Evolutionary conservation across 2,797 vertebrate genomes (phyloP).

Genomic region (Xiphophorus birchmanni): DNA sequence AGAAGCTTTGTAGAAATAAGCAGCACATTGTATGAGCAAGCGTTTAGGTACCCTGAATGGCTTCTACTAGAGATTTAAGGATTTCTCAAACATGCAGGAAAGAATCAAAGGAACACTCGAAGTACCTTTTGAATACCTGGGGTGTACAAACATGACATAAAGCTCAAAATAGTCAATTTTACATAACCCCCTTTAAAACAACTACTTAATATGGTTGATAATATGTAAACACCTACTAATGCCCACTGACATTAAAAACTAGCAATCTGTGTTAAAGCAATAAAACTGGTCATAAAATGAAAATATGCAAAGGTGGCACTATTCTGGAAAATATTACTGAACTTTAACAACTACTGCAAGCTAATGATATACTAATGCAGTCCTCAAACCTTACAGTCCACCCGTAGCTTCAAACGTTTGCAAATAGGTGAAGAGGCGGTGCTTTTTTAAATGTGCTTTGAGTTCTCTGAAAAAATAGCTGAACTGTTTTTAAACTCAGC

Average conservation of each 20-base stretch:
- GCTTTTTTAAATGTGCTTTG: constrained; percentile 4
- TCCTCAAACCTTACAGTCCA: not conserved
- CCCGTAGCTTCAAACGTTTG: not conserved
- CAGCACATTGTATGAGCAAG: no score
- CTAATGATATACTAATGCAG: constrained; percentile 6
- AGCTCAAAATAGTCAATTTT: no score
- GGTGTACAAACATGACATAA: no score
- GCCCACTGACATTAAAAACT: not conserved
- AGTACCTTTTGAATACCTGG: no score
- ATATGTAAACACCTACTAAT: not conserved
- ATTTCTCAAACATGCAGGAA: no score
- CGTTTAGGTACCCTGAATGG: no score
- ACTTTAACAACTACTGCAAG: not conserved
- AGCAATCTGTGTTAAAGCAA: not conserved
- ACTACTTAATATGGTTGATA: not conserved
- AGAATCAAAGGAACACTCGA: no score
- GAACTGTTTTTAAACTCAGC: constrained; percentile 1
- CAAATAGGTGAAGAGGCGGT: not conserved
- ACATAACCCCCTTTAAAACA: not conserved
- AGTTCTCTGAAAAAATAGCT: not conserved
- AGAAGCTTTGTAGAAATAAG: no score
- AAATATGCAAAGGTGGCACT: not conserved
- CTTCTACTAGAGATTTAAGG: no score
- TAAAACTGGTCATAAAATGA: not conserved
- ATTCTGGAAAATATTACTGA: not conserved